Conservation (phyloP, 2,888 invertebrate species). For the Meandrusa payeni region DNA sequence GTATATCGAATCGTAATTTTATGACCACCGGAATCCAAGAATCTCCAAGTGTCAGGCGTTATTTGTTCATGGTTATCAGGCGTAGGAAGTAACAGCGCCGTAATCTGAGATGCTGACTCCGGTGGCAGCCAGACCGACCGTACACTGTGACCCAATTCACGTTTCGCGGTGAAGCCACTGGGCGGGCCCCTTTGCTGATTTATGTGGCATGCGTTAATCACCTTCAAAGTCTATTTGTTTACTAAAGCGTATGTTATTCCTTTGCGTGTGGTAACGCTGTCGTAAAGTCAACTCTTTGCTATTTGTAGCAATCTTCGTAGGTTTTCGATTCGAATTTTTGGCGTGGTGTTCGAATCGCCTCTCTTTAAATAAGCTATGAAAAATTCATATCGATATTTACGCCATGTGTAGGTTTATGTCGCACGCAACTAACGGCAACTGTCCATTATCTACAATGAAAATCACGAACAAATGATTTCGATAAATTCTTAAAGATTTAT, state of each 20-base stretch:
- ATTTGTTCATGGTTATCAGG: not conserved
- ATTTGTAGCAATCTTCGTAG: no score
- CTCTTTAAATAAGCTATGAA: no score
- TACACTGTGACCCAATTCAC: constrained; percentile 9
- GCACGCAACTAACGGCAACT: no score
- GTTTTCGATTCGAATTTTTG: no score
- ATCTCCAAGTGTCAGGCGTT: not conserved
- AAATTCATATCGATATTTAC: no score
- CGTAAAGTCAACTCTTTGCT: no score
- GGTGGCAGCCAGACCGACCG: not conserved
- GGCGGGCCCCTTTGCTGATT: constrained; percentile 8
- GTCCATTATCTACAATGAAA: no score
- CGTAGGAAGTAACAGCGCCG: constrained; percentile 1
- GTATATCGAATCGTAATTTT: no score
- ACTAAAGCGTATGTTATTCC: not conserved
- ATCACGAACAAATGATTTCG: no score
- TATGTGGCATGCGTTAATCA: constrained; percentile 12
- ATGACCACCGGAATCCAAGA: not conserved
- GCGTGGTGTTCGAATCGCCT: no score
- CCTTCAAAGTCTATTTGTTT: constrained; percentile 14
- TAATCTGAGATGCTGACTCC: constrained; percentile 5
- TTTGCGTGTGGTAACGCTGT: not conserved
- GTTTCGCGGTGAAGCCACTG: constrained; percentile 5
- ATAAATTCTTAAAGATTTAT: no score
- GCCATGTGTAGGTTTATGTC: no score